A percentile compares a stretch with the other conserved stretches of the same genome.
Evolutionary conservation across 92 coral and sea anemone genomes (phyloP).

Genomic region (Actinostola sp.): DNA sequence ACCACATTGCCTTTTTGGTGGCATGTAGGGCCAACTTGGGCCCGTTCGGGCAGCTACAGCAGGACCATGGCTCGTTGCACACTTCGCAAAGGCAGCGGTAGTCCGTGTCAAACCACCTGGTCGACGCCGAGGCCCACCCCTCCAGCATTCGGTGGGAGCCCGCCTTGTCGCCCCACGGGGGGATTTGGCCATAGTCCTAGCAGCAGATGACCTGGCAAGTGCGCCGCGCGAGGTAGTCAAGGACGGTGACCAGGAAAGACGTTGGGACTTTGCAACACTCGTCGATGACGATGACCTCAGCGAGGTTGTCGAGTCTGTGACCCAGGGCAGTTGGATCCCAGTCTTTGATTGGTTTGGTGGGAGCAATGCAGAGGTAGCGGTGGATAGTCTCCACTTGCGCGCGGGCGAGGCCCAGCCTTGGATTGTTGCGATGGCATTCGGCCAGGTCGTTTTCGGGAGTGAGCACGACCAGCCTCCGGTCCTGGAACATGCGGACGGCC

Average conservation of each 20-base stretch:
- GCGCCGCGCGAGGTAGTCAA: conserved; percentile 26
- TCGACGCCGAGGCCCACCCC: conserved; percentile 21
- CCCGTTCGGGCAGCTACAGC: not conserved
- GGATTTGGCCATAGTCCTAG: conserved; percentile 33
- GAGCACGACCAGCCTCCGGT: conserved; percentile 23
- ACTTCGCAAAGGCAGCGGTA: conserved; percentile 29
- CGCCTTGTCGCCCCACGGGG: conserved; percentile 49
- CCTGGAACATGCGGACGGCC: conserved; percentile 30
- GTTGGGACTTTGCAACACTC: conserved; percentile 40
- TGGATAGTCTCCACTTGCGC: conserved; percentile 31
- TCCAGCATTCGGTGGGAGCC: conserved; percentile 41
- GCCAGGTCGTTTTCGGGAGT: conserved; percentile 42
- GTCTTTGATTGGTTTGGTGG: conserved; percentile 38
- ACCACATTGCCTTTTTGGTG: conserved; percentile 18
- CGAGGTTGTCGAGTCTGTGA: conserved; percentile 18
- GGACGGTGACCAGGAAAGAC: conserved; percentile 4
- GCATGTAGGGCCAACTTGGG: conserved; percentile 16
- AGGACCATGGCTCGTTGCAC: conserved; percentile 8
- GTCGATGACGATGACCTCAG: conserved; percentile 40
- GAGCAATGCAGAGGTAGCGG: conserved; percentile 35
- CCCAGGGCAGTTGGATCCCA: conserved; percentile 47
- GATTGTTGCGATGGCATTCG: conserved; percentile 29
- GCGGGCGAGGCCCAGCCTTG: conserved; percentile 15
- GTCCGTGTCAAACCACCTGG: conserved; percentile 31
- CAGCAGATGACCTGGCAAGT: conserved; percentile 38